These are phyloP conservation scores for Pentamera pediparva DNA, from an alignment of 53 echinoderm and acorn worm species.

Conservation along the genomic window DNA sequence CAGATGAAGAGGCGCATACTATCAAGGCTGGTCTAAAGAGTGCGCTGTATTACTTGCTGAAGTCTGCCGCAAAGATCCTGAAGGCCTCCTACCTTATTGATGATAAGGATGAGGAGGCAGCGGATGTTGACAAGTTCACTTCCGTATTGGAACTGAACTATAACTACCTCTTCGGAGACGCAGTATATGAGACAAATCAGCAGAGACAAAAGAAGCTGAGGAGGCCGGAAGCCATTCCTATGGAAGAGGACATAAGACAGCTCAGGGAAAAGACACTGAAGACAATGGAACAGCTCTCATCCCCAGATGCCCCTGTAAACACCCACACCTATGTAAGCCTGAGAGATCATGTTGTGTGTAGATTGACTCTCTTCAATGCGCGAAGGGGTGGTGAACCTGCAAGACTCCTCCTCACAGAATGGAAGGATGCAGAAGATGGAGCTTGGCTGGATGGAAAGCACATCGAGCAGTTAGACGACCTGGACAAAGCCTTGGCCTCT, in stretches of 20 bases:
- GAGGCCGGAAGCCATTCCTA: slow-evolving; percentile 37
- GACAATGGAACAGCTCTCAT: neutral
- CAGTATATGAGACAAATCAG: slow-evolving; percentile 25
- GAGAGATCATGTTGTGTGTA: neutral
- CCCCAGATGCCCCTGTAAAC: neutral
- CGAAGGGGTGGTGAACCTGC: slow-evolving; percentile 16
- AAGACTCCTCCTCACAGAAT: slow-evolving; percentile 6
- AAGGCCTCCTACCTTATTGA: slow-evolving; percentile 40
- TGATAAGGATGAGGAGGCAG: slow-evolving; percentile 32
- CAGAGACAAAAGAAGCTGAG: slow-evolving; percentile 21
- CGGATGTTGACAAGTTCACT: slow-evolving; percentile 53
- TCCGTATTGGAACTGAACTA: slow-evolving; percentile 50
- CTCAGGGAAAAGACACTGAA: slow-evolving; percentile 36
- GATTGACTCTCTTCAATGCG: neutral
- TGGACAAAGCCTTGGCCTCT: slow-evolving; percentile 31
- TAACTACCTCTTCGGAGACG: slow-evolving; percentile 44
- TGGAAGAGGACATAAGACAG: slow-evolving; percentile 28
- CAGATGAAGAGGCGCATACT: neutral
- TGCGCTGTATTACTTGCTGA: slow-evolving; percentile 45
- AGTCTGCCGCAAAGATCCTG: slow-evolving; percentile 31
- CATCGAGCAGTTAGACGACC: slow-evolving; percentile 27
- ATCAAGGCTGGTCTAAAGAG: slow-evolving; percentile 34
- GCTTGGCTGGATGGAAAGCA: slow-evolving; percentile 28
- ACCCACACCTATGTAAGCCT: neutral
- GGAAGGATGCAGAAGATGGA: slow-evolving; percentile 13